A percentile compares a stretch with the other conserved stretches of the same genome.
Evolutionary conservation across 2,797 vertebrate genomes (phyloP).

Genomic region (Dipus sagitta): DNA sequence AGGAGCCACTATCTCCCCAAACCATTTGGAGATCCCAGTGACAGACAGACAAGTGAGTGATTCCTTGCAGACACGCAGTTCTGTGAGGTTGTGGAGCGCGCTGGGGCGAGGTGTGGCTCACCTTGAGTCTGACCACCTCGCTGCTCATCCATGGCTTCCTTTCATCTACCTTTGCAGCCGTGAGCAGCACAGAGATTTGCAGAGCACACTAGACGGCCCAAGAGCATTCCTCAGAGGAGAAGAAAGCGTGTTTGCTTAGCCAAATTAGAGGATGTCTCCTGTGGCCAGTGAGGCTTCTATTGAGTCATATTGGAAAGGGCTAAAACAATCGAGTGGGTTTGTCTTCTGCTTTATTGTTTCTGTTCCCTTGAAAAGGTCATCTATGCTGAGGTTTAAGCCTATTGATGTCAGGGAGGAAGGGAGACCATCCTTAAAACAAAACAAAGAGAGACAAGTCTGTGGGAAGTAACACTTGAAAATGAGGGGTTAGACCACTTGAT

Average conservation of each 20-base stretch:
- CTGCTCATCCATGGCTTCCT: conserved; percentile 29
- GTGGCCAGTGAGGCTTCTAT: conserved; percentile 47
- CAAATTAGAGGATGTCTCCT: conserved; percentile 54
- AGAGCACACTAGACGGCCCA: not conserved
- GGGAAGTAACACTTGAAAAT: not conserved
- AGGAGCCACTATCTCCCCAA: not conserved
- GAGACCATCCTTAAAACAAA: not conserved
- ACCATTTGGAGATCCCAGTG: conserved; percentile 33
- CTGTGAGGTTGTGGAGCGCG: not conserved
- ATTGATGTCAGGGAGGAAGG: not conserved
- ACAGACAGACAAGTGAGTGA: not conserved
- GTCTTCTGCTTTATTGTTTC: conserved; percentile 42
- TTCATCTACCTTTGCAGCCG: conserved; percentile 19
- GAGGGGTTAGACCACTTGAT: not conserved
- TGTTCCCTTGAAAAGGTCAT: not conserved
- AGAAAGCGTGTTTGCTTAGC: conserved; percentile 56
- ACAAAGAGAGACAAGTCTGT: not conserved
- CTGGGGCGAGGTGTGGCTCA: not conserved
- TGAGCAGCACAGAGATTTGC: not conserved
- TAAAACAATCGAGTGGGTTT: conserved; percentile 21
- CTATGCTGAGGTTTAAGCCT: not conserved
- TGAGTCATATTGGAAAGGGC: conserved; percentile 27
- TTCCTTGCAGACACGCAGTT: conserved; percentile 21
- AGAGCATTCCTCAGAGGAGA: not conserved
- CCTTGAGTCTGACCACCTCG: not conserved